Evolutionary conservation across 2,113 vertebrate genomes (phyloP).

Genomic region (Daubentonia madagascariensis): DNA sequence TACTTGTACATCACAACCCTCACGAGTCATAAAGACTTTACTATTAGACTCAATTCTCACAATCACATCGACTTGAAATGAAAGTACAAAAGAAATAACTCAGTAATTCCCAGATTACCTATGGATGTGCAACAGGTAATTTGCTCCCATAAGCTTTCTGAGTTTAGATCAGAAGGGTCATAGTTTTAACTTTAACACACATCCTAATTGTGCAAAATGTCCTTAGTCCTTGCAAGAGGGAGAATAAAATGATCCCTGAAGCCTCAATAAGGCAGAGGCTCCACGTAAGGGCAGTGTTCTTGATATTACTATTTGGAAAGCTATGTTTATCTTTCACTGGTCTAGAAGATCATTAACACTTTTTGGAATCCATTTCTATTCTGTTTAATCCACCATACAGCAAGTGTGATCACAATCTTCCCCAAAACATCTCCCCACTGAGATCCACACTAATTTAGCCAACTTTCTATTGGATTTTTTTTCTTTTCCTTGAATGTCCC

Average conservation of each 20-base stretch:
- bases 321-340: not conserved
- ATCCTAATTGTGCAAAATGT: not conserved
- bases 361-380: not conserved
- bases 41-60: not conserved
- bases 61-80: not conserved
- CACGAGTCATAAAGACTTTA: constrained; percentile 13
- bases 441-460: not conserved
- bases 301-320: not conserved
- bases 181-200: not conserved
- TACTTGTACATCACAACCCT: not conserved
- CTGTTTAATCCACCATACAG: not conserved
- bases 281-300: not conserved
- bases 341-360: not conserved
- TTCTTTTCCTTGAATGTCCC: not conserved
- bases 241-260: not conserved
- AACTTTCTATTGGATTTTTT: not conserved
- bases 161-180: not conserved
- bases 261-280: not conserved
- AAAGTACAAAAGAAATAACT: constrained; percentile 24
- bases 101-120: not conserved
- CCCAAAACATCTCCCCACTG: not conserved
- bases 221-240: not conserved
- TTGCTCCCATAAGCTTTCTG: not conserved
- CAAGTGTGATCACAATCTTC: not conserved
- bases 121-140: not conserved